Base-by-base conservation (phyloP, 2,888 invertebrate species). In the Hybos culiciformis region DNA sequence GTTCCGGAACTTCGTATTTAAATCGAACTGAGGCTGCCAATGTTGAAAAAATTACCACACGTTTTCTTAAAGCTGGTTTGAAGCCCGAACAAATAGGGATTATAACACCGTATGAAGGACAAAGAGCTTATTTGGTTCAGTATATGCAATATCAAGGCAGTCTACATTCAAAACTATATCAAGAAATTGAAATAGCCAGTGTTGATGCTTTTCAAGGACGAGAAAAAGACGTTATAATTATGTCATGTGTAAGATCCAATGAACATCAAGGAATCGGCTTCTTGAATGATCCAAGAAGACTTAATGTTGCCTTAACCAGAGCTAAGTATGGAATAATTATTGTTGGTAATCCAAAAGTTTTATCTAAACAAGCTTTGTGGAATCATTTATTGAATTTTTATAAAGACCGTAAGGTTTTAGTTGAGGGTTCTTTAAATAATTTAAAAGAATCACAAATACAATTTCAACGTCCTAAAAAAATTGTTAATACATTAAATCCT, bases 81-180 rank as follows among this genome's bases (percentile, higher is more conserved):
- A 86, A 91, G 53, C 96, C 98, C 0, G 93, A 94, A 54, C 97
- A 98, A 66, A 97, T 99, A 50, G 98, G 98, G 15, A 90, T 97
- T 34, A 96, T 98, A 48, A 98, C 98, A 0, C 98, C 98, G 0
- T 98, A 98, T 57, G 98, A 99, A 65, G 97, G 97, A 0, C 98
- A 99, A 63, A 72, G 98, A 11, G 94, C 97, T 0, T 98, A 94
- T 62, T 71, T 98, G 48, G 96, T 90, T 0, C 96, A 97, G 61
- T 92, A 96, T 62, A 97, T 98, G 96, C 96, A 97, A 66, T 93
- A 93, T 61, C 96, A 94, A 61, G 98, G 98, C 11, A 87, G 93
- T 11, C 70, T 99, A 43, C 94, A 97, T 61, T 85, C 92, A 29
- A 96, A 96, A 60, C 70, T 98, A 0, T 99, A 99, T 62, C 85